Conservation (phyloP, 2,113 vertebrate species). For the Apteryx mantelli region DNA sequence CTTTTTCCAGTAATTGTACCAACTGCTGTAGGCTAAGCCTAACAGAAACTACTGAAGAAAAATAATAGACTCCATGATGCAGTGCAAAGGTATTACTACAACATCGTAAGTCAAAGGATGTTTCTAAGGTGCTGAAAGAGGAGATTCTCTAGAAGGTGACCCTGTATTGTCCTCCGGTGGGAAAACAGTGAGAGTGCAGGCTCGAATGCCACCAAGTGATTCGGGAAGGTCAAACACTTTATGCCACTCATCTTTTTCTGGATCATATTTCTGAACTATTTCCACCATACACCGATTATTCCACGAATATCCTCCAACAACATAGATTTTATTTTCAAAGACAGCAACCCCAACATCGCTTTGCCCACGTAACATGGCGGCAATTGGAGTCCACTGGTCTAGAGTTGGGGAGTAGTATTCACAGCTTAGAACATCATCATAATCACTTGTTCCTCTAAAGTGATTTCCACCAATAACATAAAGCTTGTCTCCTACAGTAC, state of each 20-base stretch:
- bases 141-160: slow-evolving; percentile 95
- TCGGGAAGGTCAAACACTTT: slow-evolving; percentile 99
- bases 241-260: slow-evolving; percentile 98
- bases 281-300: slow-evolving; percentile 99
- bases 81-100: slow-evolving; percentile 85
- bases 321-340: slow-evolving; percentile 98
- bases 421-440: slow-evolving; percentile 97
- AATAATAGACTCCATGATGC: slow-evolving; percentile 76
- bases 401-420: slow-evolving; percentile 97
- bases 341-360: slow-evolving; percentile 98
- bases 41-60: slow-evolving; percentile 66
- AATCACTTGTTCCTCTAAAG: slow-evolving; percentile 97
- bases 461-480: slow-evolving; percentile 99
- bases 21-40: slow-evolving; percentile 66
- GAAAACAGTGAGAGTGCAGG: slow-evolving; percentile 97
- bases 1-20: slow-evolving; percentile 29
- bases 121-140: slow-evolving; percentile 93
- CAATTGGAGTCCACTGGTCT: slow-evolving; percentile 97
- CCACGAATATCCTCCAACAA: slow-evolving; percentile 99
- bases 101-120: slow-evolving; percentile 46
- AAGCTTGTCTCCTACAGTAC: slow-evolving; percentile 95
- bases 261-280: slow-evolving; percentile 99
- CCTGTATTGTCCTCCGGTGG: slow-evolving; percentile 92
- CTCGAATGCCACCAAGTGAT: slow-evolving; percentile 97
- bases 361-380: slow-evolving; percentile 97